Percentiles rank a stretch among this genome's conserved stretches.
phyloP scores from a whole-genome alignment of 2,113 vertebrate genomes.

The Atrichornis clamosus region DNA sequence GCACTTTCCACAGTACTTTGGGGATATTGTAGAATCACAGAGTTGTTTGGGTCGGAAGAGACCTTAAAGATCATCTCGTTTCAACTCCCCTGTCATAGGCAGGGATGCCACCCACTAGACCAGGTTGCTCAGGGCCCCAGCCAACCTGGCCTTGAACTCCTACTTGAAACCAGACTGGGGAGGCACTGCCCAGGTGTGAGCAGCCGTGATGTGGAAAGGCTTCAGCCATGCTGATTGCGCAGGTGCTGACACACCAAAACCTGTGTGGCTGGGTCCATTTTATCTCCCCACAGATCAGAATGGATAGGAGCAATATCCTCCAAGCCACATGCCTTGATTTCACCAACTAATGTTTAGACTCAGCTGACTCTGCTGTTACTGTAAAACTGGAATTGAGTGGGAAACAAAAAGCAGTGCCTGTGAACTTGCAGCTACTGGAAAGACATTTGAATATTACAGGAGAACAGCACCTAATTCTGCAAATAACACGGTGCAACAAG shows the following conservation, averaged over 20 bases:
- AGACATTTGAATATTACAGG: not conserved
- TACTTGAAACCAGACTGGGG: not conserved
- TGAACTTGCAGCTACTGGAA: not conserved
- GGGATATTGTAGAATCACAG: not conserved
- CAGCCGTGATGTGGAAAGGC: not conserved
- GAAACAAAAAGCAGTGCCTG: not conserved
- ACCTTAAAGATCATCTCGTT: not conserved
- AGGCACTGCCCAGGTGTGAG: not conserved
- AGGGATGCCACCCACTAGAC: not conserved
- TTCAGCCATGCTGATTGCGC: not conserved
- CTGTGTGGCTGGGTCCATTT: not conserved
- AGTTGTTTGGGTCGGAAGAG: not conserved
- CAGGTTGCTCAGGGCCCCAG: not conserved
- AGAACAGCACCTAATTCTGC: not conserved
- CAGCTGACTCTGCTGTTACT: not conserved
- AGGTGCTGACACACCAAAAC: not conserved
- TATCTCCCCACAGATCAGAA: not conserved
- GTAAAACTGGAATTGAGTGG: not conserved
- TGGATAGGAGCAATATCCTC: not conserved
- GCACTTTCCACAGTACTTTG: not conserved
- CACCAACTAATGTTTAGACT: not conserved
- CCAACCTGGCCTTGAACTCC: not conserved
- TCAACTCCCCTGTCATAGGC: not conserved
- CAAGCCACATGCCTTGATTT: not conserved
- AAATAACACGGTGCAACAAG: not conserved